These are phyloP conservation scores for Euglossa dilemma DNA, from an alignment of 1,140 invertebrate genomes.

Conservation along the genomic window DNA sequence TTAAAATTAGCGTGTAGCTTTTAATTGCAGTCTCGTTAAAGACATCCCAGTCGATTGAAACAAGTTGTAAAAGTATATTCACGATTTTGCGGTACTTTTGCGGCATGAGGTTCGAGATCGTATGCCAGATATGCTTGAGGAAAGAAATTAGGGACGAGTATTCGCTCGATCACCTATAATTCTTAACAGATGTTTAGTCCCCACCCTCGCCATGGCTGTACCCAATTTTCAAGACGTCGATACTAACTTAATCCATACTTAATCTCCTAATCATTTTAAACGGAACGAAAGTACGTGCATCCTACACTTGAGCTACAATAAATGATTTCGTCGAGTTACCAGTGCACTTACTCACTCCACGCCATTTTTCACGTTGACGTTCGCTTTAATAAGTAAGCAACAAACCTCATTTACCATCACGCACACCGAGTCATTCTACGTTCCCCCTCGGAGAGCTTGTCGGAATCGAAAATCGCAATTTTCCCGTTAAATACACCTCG, in stretches of 20 bases:
- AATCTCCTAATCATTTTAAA: neutral
- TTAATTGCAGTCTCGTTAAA: neutral
- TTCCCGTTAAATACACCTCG: slow-evolving; percentile 33
- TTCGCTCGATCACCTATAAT: neutral
- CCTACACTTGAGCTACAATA: neutral
- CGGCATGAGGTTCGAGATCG: neutral
- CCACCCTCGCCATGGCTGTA: neutral
- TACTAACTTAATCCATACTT: neutral
- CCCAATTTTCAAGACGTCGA: neutral
- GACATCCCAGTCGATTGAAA: neutral
- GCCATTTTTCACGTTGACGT: slow-evolving; percentile 23
- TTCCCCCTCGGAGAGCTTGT: neutral
- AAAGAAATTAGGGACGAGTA: neutral
- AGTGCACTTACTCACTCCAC: neutral
- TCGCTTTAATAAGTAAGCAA: slow-evolving; percentile 1
- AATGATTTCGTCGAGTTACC: slow-evolving; percentile 14
- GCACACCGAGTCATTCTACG: neutral
- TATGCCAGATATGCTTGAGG: no score
- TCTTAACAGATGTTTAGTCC: neutral
- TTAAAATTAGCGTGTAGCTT: neutral
- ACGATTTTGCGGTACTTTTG: neutral
- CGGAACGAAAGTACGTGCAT: no score
- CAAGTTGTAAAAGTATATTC: neutral
- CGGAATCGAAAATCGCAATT: slow-evolving; percentile 29
- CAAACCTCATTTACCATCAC: neutral